phyloP scores from a whole-genome alignment of 1,140 invertebrate species.

The Oncopodura yosiiana region DNA sequence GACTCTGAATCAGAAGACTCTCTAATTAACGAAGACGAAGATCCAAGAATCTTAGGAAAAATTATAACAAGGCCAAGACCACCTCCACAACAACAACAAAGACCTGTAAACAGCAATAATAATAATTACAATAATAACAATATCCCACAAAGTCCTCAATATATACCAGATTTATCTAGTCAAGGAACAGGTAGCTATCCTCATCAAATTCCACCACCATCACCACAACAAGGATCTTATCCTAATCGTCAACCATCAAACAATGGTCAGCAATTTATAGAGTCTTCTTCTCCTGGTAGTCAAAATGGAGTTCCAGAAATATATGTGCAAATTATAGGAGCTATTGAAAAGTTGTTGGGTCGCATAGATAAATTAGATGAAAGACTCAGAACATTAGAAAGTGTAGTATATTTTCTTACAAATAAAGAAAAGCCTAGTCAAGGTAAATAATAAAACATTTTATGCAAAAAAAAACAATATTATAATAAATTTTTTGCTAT shows the following conservation, averaged over 20 bases:
- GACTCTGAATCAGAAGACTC: not conserved
- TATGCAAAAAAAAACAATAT: not conserved
- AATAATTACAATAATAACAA: not conserved
- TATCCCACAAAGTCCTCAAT: slow-evolving; percentile 10
- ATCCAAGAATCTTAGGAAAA: not conserved
- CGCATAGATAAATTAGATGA: slow-evolving; percentile 31
- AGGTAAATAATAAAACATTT: slow-evolving; percentile 3
- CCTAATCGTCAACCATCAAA: not conserved
- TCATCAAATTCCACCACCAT: not conserved
- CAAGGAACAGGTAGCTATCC: slow-evolving; percentile 1
- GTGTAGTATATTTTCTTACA: slow-evolving; percentile 25
- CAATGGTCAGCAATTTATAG: too few species aligned
- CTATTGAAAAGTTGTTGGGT: slow-evolving; percentile 31
- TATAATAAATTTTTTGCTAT: not conserved
- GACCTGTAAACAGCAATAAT: not conserved
- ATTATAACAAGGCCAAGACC: not conserved
- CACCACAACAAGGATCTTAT: not conserved
- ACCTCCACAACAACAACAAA: not conserved
- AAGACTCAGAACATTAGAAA: slow-evolving; percentile 28
- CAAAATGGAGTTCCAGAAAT: slow-evolving; percentile 13
- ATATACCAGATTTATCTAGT: slow-evolving; percentile 3
- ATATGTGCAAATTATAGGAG: slow-evolving; percentile 28
- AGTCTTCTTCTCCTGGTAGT: slow-evolving; percentile 9
- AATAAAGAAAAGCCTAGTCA: slow-evolving; percentile 25
- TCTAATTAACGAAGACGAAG: not conserved